Percentiles rank a stretch among this genome's conserved stretches.
phyloP scores from a whole-genome alignment of 1,140 invertebrate species.

The Drosophila melanogaster region DNA sequence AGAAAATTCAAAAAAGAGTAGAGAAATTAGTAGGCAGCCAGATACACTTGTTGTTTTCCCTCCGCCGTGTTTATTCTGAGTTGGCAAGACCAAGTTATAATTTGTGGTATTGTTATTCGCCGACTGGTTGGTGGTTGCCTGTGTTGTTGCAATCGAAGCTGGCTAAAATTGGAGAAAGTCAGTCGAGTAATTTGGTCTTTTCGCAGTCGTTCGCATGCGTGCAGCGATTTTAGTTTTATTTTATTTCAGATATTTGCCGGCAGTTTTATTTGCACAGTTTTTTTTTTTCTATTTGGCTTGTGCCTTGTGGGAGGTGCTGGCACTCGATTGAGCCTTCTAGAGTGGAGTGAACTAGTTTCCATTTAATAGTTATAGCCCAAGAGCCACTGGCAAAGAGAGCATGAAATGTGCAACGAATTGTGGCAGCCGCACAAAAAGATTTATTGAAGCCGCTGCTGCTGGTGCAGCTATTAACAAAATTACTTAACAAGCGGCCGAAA shows the following conservation, averaged over 20 bases:
- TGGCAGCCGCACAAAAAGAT: conserved; percentile 74
- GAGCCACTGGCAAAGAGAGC: conserved; percentile 67
- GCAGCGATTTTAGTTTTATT: conserved; percentile 65
- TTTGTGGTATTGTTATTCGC: conserved; percentile 36
- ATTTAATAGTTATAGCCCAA: conserved; percentile 65
- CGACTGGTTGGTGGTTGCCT: conserved; percentile 7
- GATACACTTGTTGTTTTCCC: conserved; percentile 6
- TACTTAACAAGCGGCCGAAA: conserved; percentile 77
- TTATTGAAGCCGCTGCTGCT: conserved; percentile 68
- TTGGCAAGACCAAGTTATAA: conserved; percentile 28
- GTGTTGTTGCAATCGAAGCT: conserved; percentile 52
- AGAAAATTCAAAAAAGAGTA: background rate
- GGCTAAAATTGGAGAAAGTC: conserved; percentile 72
- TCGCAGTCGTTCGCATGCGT: conserved; percentile 50
- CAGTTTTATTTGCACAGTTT: conserved; percentile 1
- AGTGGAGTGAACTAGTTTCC: conserved; percentile 76
- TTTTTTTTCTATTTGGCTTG: conserved; percentile 15
- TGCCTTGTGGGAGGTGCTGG: conserved; percentile 53
- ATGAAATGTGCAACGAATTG: conserved; percentile 82
- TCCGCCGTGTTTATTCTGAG: conserved; percentile 21
- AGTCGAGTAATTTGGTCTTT: conserved; percentile 38
- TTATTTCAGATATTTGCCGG: conserved; percentile 33
- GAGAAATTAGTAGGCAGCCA: conserved; percentile 29
- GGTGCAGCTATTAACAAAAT: conserved; percentile 78
- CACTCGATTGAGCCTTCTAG: conserved; percentile 76